Conservation (phyloP, 2,797 vertebrate genomes). For the Leucoraja ocellata region DNA sequence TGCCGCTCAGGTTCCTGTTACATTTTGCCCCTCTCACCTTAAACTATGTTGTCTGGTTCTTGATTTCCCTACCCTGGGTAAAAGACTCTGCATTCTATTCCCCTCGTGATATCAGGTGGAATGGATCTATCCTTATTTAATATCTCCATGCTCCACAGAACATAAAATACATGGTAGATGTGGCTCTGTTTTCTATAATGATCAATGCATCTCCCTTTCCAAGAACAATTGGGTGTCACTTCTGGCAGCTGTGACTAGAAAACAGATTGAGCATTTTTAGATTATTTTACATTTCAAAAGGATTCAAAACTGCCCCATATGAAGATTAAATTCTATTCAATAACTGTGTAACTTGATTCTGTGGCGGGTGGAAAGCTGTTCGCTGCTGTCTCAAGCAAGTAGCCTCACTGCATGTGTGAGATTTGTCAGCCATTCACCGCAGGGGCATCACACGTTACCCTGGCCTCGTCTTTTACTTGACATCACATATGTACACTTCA, state of each 20-base stretch:
- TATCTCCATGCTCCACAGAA: not conserved
- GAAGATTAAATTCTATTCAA: not conserved
- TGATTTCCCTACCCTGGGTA: no score
- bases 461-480: not conserved
- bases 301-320: not conserved
- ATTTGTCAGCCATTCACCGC: not conserved
- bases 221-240: not conserved
- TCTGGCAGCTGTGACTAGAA: not conserved
- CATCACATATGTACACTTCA: not conserved
- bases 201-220: not conserved
- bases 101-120: not conserved
- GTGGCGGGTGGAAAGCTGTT: not conserved
- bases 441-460: not conserved
- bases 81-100: no score
- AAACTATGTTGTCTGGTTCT: no score
- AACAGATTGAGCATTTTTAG: not conserved
- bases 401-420: not conserved
- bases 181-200: not conserved
- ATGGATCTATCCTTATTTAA: not conserved
- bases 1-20: no score
- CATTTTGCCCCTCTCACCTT: no score
- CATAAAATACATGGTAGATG: not conserved
- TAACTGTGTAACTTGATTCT: not conserved
- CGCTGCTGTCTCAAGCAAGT: not conserved
- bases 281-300: slow-evolving; percentile 17